Evolutionary conservation across 2,797 vertebrate species (phyloP).

Genomic region (Micromesistius poutassou): DNA sequence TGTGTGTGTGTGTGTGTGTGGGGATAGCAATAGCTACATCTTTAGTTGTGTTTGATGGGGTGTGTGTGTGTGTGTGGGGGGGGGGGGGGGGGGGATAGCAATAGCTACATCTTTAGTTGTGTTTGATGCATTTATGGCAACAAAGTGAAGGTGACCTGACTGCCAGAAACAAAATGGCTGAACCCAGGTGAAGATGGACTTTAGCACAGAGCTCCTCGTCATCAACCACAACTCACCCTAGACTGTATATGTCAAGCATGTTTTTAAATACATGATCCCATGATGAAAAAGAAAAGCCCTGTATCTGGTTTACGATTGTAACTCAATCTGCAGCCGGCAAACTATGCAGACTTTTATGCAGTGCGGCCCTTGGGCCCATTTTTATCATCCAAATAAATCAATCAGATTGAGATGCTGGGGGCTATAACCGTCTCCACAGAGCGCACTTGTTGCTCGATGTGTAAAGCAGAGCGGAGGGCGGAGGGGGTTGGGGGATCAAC

Average conservation of each 20-base stretch:
- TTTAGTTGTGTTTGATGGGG: no score
- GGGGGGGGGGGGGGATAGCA: not conserved
- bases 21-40: no score
- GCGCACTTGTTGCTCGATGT: slow-evolving; percentile 53
- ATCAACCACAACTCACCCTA: slow-evolving; percentile 10
- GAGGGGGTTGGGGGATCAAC: not conserved
- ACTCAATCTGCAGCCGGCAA: not conserved
- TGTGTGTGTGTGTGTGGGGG: no score
- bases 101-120: not conserved
- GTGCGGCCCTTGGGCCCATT: not conserved
- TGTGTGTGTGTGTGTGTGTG: no score
- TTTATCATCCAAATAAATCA: slow-evolving; percentile 8
- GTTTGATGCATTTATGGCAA: not conserved
- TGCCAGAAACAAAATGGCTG: slow-evolving; percentile 2
- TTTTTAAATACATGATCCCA: not conserved
- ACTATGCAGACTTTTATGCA: not conserved
- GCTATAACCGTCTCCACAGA: not conserved
- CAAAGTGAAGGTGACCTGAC: slow-evolving; percentile 1
- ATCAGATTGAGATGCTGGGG: not conserved
- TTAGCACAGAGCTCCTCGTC: not conserved
- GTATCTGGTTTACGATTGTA: not conserved
- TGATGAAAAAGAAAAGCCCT: not conserved
- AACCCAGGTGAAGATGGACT: slow-evolving; percentile 11
- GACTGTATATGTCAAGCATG: not conserved
- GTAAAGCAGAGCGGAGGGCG: not conserved